Percentiles rank a stretch among this genome's conserved stretches.
Evolutionary conservation across 2,797 vertebrate species (phyloP).

Genomic region (Lophotriccus pileatus): DNA sequence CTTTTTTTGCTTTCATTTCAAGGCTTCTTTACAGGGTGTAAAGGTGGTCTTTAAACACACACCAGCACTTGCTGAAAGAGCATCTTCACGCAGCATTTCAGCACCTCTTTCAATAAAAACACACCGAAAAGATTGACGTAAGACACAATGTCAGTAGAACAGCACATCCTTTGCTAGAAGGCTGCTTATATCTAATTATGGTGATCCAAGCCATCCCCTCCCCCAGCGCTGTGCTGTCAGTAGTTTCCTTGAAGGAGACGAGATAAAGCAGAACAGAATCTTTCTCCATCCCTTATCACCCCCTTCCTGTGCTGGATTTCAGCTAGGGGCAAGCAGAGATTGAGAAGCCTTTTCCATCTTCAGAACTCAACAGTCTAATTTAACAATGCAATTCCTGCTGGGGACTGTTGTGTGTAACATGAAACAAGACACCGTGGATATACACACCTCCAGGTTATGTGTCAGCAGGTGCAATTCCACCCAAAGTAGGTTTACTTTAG

Average conservation of each 20-base stretch:
- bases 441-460: not conserved
- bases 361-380: not conserved
- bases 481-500: not conserved
- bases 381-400: not conserved
- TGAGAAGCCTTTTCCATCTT: not conserved
- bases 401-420: not conserved
- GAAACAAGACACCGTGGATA: not conserved
- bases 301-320: not conserved
- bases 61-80: not conserved
- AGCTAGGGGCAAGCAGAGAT: not conserved
- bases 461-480: not conserved
- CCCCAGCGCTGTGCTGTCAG: not conserved
- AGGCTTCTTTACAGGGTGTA: not conserved
- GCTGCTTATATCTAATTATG: not conserved
- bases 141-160: not conserved
- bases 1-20: not conserved
- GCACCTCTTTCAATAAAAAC: not conserved
- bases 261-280: not conserved
- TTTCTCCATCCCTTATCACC: not conserved
- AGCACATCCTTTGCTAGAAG: slow-evolving; percentile 4
- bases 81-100: not conserved
- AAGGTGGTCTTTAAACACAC: not conserved
- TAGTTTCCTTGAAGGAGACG: slow-evolving; percentile 1
- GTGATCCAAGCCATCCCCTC: not conserved
- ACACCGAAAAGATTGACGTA: not conserved